These are phyloP conservation scores for Actinia equina DNA, from an alignment of 64 coral and sea anemone species.

Conservation along the genomic window DNA sequence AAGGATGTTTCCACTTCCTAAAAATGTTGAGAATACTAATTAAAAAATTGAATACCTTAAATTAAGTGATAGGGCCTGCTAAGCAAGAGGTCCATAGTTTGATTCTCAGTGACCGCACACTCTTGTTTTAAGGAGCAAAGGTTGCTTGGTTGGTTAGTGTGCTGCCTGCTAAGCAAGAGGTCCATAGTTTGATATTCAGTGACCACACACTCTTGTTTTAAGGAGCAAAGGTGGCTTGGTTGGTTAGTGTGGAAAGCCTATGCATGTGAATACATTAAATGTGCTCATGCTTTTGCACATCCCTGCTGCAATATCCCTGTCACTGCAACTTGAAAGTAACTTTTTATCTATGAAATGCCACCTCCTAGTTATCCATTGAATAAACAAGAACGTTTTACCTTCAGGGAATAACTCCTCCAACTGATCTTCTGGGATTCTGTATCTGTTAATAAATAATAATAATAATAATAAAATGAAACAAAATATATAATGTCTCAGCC, in stretches of 20 bases:
- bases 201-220: no score
- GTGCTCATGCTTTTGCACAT: no score
- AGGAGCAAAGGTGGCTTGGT: no score
- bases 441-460: not conserved
- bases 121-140: not conserved
- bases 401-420: conserved; percentile 91
- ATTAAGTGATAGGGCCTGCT: no score
- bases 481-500: not conserved
- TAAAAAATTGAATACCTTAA: no score
- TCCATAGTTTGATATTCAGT: no score
- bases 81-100: not conserved
- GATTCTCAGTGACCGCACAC: not conserved
- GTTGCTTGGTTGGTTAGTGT: not conserved
- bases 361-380: not conserved
- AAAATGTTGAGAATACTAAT: not conserved
- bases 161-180: no score
- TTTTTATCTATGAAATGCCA: not conserved
- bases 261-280: no score
- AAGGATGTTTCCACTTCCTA: conserved; percentile 81
- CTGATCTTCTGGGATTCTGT: conserved; percentile 70
- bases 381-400: conserved; percentile 21
- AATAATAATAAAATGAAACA: not conserved
- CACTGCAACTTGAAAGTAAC: no score
- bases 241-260: not conserved
- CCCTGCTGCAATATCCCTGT: not conserved